phyloP scores from a whole-genome alignment of 2,113 vertebrate genomes.

The human (Homo sapiens) region GRCh38 chr1:73905501-73906000 shows the following conservation, averaged over 20 bases:
- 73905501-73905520: neutral
- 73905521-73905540: neutral
- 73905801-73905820: neutral
- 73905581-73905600: neutral
- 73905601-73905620: neutral
- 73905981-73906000: neutral
- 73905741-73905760: neutral
- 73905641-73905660: neutral
- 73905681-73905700: neutral
- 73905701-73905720: neutral
- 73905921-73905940: neutral
- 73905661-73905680: neutral
- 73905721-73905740: slow-evolving; percentile 1
- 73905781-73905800: neutral
- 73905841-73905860: neutral
- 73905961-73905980: neutral
- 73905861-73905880: neutral
- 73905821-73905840: neutral
- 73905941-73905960: neutral
- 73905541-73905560: neutral
- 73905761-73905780: neutral
- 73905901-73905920: neutral
- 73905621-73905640: neutral
- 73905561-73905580: neutral
- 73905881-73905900: neutral